Conservation (phyloP, 2,888 invertebrate species). For the Epirrita christyi region DNA sequence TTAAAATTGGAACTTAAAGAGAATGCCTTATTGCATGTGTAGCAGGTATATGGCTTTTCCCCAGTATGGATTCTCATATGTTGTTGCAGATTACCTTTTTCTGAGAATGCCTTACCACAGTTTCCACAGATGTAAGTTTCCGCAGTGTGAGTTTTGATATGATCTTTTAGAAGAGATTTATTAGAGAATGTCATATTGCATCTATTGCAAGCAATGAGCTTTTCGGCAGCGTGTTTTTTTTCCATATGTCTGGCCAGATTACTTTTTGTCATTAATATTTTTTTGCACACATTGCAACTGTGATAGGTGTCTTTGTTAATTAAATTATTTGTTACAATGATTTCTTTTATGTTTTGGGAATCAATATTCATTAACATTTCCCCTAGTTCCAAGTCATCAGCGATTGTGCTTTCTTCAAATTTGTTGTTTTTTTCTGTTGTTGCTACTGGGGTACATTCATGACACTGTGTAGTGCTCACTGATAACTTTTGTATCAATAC, state of each 20-base stretch:
- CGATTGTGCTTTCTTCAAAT: neutral
- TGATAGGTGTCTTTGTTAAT: neutral
- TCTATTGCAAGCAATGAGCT: constrained; percentile 1
- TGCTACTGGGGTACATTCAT: constrained; percentile 2
- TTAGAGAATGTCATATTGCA: constrained; percentile 5
- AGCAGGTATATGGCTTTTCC: constrained; percentile 12
- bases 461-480: constrained; percentile 4
- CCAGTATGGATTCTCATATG: constrained; percentile 16
- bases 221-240: constrained; percentile 3
- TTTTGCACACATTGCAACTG: constrained; percentile 10
- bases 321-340: neutral
- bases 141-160: constrained; percentile 1
- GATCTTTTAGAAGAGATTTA: constrained; percentile 2
- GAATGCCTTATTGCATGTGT: constrained; percentile 13
- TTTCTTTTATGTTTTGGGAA: constrained; percentile 10
- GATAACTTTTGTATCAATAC: neutral
- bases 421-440: neutral
- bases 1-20: constrained; percentile 7
- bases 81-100: constrained; percentile 14
- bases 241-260: constrained; percentile 5
- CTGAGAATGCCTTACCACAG: constrained; percentile 8
- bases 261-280: constrained; percentile 1
- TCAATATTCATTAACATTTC: constrained; percentile 11
- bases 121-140: constrained; percentile 10
- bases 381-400: constrained; percentile 1